A percentile compares a stretch with the other conserved stretches of the same genome.
Conservation (phyloP, 2,113 vertebrate species). For the Furnarius figulus region DNA sequence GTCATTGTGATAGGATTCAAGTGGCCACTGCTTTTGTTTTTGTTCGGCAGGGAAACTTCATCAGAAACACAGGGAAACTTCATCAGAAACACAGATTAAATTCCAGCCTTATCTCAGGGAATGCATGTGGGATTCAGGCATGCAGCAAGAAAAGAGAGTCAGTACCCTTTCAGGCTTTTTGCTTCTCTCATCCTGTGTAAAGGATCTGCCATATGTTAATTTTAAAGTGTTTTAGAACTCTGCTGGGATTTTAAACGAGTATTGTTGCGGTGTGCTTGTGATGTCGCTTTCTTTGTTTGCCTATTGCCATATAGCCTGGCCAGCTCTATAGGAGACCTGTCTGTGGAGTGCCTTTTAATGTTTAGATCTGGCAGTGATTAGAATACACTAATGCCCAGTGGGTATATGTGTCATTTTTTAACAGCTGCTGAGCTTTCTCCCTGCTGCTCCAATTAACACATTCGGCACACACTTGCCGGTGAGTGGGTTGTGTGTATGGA, state of each 20-base stretch:
- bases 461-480: conserved; percentile 60
- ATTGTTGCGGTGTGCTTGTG: background rate
- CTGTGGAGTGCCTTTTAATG: conserved; percentile 68
- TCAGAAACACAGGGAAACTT: conserved; percentile 6
- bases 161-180: background rate
- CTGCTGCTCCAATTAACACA: conserved; percentile 81
- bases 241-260: background rate
- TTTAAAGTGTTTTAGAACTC: conserved; percentile 29
- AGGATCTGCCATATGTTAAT: background rate
- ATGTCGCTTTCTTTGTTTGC: conserved; percentile 55
- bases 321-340: conserved; percentile 46
- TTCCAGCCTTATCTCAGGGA: conserved; percentile 36
- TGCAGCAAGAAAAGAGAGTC: background rate
- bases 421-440: conserved; percentile 78
- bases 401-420: conserved; percentile 79
- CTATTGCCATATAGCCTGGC: background rate
- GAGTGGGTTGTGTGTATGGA: conserved; percentile 74
- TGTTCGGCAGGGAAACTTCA: background rate
- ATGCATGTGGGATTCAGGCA: conserved; percentile 4
- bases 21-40: conserved; percentile 10
- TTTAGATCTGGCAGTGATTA: conserved; percentile 73
- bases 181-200: background rate
- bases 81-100: conserved; percentile 11
- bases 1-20: background rate
- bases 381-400: conserved; percentile 76